Evolutionary conservation across 2,888 invertebrate species (phyloP).

Genomic region (Drosophila longiperda): DNA sequence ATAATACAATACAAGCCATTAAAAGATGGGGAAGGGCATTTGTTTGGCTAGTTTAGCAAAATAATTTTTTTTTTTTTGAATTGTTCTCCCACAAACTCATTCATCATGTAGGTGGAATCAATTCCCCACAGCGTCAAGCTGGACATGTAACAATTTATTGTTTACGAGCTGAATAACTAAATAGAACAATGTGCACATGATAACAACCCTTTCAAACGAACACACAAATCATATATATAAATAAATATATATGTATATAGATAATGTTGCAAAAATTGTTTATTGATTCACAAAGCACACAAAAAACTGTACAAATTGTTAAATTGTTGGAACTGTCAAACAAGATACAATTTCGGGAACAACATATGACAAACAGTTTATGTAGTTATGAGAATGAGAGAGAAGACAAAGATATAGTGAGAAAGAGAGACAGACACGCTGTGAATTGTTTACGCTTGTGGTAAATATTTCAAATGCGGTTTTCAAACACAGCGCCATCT

Average conservation of each 20-base stretch:
- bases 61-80: slow-evolving; percentile 29
- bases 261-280: slow-evolving; percentile 49
- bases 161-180: slow-evolving; percentile 30
- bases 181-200: slow-evolving; percentile 17
- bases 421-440: not conserved
- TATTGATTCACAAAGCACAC: slow-evolving; percentile 57
- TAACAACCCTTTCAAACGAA: slow-evolving; percentile 33
- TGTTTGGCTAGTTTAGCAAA: slow-evolving; percentile 17
- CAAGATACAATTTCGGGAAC: not conserved
- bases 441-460: slow-evolving; percentile 32
- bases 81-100: slow-evolving; percentile 39
- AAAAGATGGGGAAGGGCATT: slow-evolving; percentile 2
- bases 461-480: slow-evolving; percentile 36
- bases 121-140: slow-evolving; percentile 21
- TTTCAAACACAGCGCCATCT: not conserved
- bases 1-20: slow-evolving; percentile 4
- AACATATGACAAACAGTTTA: slow-evolving; percentile 17
- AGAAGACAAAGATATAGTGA: too few species aligned
- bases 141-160: slow-evolving; percentile 43
- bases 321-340: slow-evolving; percentile 16
- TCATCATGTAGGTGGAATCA: slow-evolving; percentile 51
- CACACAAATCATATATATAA: not conserved
- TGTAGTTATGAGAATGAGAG: not conserved
- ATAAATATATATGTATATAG: slow-evolving; percentile 47
- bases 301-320: slow-evolving; percentile 11